Evolutionary conservation across 2,888 invertebrate species (phyloP).

Genomic region (Dryocosmus kuriphilus): DNA sequence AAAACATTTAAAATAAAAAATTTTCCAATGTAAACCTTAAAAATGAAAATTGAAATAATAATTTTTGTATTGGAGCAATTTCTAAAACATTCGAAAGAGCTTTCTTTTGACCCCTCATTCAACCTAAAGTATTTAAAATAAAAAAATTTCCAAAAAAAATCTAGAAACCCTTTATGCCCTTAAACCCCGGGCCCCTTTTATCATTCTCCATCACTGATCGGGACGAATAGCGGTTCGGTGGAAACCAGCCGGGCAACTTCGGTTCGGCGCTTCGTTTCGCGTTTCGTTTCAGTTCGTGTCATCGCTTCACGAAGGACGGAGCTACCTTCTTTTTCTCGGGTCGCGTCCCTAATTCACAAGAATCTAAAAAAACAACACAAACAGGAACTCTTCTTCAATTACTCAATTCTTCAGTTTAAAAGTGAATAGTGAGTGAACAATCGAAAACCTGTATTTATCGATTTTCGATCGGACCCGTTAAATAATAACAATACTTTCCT

Average conservation of each 20-base stretch:
- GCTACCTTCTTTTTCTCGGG: not conserved
- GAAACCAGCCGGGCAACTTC: constrained; percentile 57
- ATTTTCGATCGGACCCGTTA: not conserved
- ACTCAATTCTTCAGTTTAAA: constrained; percentile 7
- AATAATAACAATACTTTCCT: not conserved
- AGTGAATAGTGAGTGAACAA: constrained; percentile 3
- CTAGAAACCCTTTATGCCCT: not conserved
- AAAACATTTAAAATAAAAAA: too few relatives aligned
- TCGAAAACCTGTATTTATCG: not conserved
- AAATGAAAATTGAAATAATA: too few relatives aligned
- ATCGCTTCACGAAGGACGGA: constrained; percentile 36
- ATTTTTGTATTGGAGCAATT: too few relatives aligned
- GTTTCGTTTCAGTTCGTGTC: constrained; percentile 34
- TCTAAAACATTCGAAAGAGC: not conserved
- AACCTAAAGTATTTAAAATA: not conserved
- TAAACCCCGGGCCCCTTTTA: not conserved
- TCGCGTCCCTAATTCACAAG: not conserved
- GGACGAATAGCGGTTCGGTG: constrained; percentile 59
- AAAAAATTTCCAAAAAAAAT: not conserved
- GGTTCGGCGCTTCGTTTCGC: constrained; percentile 48
- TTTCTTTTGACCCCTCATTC: not conserved
- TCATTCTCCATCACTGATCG: not conserved
- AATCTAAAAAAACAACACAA: constrained; percentile 18
- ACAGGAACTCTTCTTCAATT: not conserved
- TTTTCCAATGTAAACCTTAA: too few relatives aligned